These are phyloP conservation scores for Cacoxenus indagator DNA, from an alignment of 2,888 invertebrate genomes.

Conservation along the genomic window DNA sequence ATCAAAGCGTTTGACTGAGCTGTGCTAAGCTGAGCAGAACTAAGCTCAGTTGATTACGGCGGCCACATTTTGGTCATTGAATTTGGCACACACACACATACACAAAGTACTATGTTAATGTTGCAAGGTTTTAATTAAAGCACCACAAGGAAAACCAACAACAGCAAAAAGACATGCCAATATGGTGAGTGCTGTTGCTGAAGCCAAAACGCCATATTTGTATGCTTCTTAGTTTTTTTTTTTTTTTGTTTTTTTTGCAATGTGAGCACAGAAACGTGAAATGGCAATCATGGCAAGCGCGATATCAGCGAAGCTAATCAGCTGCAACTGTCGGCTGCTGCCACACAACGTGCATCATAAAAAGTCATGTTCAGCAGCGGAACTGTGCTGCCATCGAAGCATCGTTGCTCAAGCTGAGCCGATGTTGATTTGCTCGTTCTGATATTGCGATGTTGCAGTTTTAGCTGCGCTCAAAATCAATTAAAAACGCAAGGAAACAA, in stretches of 20 bases:
- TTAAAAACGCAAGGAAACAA: constrained; percentile 21
- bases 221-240: background rate
- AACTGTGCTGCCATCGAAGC: no score
- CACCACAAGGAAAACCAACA: background rate
- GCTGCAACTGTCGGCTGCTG: constrained; percentile 6
- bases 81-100: constrained; percentile 18
- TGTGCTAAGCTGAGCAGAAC: background rate
- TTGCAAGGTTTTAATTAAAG: constrained; percentile 20
- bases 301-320: constrained; percentile 9
- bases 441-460: background rate
- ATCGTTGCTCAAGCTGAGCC: background rate
- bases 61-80: constrained; percentile 13
- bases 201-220: background rate
- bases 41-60: background rate
- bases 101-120: constrained; percentile 9
- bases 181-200: no score
- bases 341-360: background rate
- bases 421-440: background rate
- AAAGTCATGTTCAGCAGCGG: no score
- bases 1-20: background rate
- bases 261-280: no score
- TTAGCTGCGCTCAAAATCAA: constrained; percentile 11
- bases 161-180: background rate
- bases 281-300: background rate
- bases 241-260: background rate